Base-by-base conservation (phyloP, 2,888 invertebrate species). In the Diarsia dahlii region DNA sequence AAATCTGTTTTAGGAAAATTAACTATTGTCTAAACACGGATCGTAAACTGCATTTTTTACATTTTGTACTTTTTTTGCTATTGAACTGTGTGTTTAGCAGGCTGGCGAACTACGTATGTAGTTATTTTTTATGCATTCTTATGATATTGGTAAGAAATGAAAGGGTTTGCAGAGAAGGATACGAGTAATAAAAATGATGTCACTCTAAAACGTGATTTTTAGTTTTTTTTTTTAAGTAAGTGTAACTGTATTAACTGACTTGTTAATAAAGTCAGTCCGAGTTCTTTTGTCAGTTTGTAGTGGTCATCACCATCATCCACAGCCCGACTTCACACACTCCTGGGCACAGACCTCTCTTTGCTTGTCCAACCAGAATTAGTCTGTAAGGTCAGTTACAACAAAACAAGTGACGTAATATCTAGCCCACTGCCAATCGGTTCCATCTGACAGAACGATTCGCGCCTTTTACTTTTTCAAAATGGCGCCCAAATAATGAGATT, bases 381-480 rank as follows among this genome's bases (percentile, higher is more conserved):
- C 1, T 8, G 39, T 39, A 39, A 8, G 39, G 39, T 39, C 62
- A 39, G 71, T 63, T 28, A 48, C 56, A 71, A 64, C 10, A 48
- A 54, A 20, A 45, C 12, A 34, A 66, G 45, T 79, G 67, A 79
- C 23, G 52, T 79, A 79, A 62, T 18, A 76, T 34, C 60, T 50
- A 54, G 65, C 46, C 2, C 62, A 77, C 46, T 46, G 23, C 12
- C 20, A 13, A 50, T 64, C 15, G 18, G 73, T 52, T 68, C 67
- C 39, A 46, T 58, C 45, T 58, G 23, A 45, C 52, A 71, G 56
- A 1, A 34, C 28, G 34, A n/a, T 63, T 67, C 45, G 18, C 79
- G 73, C 67, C 73, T 79, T 79, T 78, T 79, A 79, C 67, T 79
- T 79, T 78, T 79, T 52, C 63, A 79, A 73, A 56, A 79, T 74